Conservation (phyloP, 2,797 vertebrate species). For the Neomorphus geoffroyi region DNA sequence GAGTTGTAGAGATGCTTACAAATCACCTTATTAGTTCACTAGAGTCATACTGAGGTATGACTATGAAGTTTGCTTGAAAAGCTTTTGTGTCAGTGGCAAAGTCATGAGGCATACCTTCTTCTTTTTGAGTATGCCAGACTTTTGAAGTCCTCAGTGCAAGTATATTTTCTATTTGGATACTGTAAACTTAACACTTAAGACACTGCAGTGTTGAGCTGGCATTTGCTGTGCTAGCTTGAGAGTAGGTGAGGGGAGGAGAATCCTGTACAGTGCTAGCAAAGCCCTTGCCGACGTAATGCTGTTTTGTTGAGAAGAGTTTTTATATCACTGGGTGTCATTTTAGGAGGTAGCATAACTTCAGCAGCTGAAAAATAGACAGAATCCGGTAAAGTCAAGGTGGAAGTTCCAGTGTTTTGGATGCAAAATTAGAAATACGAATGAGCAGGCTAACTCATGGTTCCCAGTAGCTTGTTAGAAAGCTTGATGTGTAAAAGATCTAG, state of each 20-base stretch:
- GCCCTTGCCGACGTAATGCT: not conserved
- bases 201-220: not conserved
- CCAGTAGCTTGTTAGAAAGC: not conserved
- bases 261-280: not conserved
- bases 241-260: not conserved
- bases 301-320: not conserved
- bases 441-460: not conserved
- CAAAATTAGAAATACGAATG: not conserved
- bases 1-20: not conserved
- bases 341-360: not conserved
- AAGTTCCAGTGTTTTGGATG: not conserved
- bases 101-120: not conserved
- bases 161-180: not conserved
- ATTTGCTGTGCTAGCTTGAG: not conserved
- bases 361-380: not conserved
- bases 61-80: not conserved
- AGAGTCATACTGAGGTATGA: not conserved
- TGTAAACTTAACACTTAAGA: not conserved
- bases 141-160: not conserved
- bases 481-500: not conserved
- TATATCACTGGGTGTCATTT: not conserved
- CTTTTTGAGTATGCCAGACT: not conserved
- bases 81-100: not conserved
- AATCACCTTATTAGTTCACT: not conserved
- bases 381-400: too few species aligned